phyloP scores from a whole-genome alignment of 2,113 vertebrate genomes.

The Acrocephalus arundinaceus region DNA sequence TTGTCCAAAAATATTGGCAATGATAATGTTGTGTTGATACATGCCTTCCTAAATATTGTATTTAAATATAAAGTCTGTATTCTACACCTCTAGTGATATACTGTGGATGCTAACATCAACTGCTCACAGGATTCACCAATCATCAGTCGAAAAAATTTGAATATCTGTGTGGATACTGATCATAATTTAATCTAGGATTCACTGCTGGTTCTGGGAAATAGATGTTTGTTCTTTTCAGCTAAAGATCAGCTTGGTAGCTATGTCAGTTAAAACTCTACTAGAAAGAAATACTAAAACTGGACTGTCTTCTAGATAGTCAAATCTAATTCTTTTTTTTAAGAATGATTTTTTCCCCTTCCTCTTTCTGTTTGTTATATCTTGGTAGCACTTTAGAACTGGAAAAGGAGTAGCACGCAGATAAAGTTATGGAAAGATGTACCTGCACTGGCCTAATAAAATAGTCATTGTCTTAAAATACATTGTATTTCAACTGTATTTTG shows the following conservation, averaged over 20 bases:
- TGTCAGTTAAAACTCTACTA: not conserved
- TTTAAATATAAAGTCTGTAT: not conserved
- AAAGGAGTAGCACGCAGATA: not conserved
- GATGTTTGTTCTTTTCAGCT: not conserved
- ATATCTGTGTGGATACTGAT: not conserved
- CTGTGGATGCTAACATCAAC: rapidly evolving
- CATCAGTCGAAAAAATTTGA: not conserved
- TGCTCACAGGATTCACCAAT: not conserved
- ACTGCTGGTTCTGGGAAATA: not conserved
- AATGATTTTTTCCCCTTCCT: not conserved
- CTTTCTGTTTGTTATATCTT: not conserved
- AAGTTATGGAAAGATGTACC: not conserved
- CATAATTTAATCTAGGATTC: not conserved
- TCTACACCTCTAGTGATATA: not conserved
- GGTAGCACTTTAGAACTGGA: not conserved
- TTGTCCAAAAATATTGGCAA: not conserved
- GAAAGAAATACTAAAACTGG: not conserved
- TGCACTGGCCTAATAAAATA: not conserved
- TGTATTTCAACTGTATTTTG: not conserved
- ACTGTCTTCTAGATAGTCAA: not conserved
- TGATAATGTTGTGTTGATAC: not conserved
- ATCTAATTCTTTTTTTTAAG: not conserved
- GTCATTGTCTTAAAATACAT: not conserved
- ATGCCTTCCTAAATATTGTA: not conserved
- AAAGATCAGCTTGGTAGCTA: not conserved